Evolutionary conservation across 2,888 invertebrate genomes (phyloP), one percentile per base, ranked within the genome.

Genomic region (Drosophila prostipennis): DNA sequence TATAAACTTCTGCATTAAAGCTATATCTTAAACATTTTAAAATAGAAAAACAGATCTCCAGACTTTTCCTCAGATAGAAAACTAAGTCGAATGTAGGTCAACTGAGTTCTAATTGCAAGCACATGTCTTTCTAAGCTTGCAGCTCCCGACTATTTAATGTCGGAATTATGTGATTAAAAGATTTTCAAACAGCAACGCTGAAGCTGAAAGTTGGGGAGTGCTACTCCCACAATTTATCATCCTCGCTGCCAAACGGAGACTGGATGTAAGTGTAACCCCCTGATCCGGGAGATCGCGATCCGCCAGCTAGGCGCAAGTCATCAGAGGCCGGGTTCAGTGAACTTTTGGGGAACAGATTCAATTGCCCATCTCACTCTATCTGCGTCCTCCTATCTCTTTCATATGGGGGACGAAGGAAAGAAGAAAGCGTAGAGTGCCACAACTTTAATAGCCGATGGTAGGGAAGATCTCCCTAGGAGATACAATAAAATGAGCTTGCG

Each of bases 311-410:
- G 84, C 81, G 78, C 81, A 79, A 84, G 74, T 79, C 81, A 79
- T 71, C 76, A 77, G 74, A 72, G 77, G 73, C 67, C 67, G 79
- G 85, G 85, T 87, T 87, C 85, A 87, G 76, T 73, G 85, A 87
- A 83, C 85, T 68, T 7, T 54, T 26, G 37, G 73, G 36, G 40
- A 56, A 54, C 36, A 37, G 69, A 60, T 69, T 59, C 46, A 69
- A 59, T 53, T 68, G 26, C 61, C 29, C 60, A 53, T 54, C 39
- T 63, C 32, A 40, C 39, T 57, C 43, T 51, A 23, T 56, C 16
- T 57, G 48, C 36, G 56, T 40, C 37, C 43, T 54, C 49, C 51
- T 54, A 39, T 52, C 55, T 59, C 57, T 34, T 13, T 23, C 46
- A 6, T 45, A 29, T 3, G 40, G 52, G 81, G 75, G 81, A 83